These are phyloP conservation scores for Numenius arquata DNA, from an alignment of 2,113 vertebrate species.

Conservation along the genomic window DNA sequence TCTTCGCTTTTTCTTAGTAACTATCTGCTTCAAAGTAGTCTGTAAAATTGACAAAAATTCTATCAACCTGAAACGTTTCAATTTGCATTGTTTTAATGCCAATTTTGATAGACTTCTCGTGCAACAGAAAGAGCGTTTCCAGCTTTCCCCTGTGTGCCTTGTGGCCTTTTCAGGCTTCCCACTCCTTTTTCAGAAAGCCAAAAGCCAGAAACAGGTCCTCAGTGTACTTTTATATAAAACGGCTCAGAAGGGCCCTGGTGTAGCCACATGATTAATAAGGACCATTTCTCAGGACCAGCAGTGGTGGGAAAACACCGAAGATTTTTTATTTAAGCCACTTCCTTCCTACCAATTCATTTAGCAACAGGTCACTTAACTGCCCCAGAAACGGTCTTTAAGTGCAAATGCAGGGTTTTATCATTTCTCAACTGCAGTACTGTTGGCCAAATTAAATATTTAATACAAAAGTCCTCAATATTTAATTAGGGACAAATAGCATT, in stretches of 20 bases:
- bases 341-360: not conserved
- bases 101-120: not conserved
- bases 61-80: not conserved
- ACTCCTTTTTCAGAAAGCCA: not conserved
- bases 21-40: not conserved
- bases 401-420: conserved; percentile 17
- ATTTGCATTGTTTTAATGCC: not conserved
- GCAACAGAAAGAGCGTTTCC: not conserved
- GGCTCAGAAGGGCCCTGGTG: not conserved
- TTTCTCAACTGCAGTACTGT: conserved; percentile 41
- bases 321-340: not conserved
- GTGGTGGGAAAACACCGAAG: not conserved
- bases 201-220: not conserved
- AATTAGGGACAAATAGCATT: conserved; percentile 65
- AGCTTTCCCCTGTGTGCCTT: rapidly evolving
- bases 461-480: conserved; percentile 68
- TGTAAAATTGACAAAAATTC: not conserved
- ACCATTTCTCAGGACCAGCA: not conserved
- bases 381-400: not conserved
- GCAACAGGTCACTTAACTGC: conserved; percentile 9
- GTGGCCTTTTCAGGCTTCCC: not conserved
- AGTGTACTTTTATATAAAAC: not conserved
- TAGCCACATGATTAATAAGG: not conserved
- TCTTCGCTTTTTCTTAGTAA: not conserved
- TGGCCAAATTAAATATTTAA: conserved; percentile 75